phyloP scores from a whole-genome alignment of 2,113 vertebrate genomes.

The Irena cyanogastra region DNA sequence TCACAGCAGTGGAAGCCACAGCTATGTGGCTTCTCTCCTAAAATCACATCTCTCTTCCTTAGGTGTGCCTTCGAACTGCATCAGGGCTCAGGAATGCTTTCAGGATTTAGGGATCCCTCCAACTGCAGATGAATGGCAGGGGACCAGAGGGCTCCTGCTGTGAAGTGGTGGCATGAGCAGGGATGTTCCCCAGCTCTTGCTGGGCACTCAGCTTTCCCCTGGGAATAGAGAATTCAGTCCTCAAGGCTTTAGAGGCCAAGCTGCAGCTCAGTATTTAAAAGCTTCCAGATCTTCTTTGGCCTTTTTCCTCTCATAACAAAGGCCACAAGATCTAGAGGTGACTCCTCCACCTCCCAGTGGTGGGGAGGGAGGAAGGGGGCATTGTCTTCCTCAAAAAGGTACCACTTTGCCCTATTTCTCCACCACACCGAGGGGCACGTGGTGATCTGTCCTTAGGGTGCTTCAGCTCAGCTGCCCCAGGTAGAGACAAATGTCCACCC shows the following conservation, averaged over 20 bases:
- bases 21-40: slow-evolving; percentile 19
- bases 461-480: background rate
- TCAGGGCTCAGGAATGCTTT: background rate
- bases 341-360: background rate
- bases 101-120: background rate
- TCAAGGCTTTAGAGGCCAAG: background rate
- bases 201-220: background rate
- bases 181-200: background rate
- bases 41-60: background rate
- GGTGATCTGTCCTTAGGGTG: background rate
- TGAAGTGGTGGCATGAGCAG: background rate
- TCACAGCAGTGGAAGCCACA: background rate
- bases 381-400: background rate
- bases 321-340: background rate
- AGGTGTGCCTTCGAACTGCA: background rate
- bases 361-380: background rate
- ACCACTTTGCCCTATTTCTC: background rate
- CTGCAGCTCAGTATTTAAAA: background rate
- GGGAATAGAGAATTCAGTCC: background rate
- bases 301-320: background rate
- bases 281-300: background rate
- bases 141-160: background rate
- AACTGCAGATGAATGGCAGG: background rate
- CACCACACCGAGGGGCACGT: rapidly evolving
- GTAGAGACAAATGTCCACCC: background rate